These are phyloP conservation scores for Fopius arisanus DNA, from an alignment of 1,140 invertebrate species.

Conservation along the genomic window DNA sequence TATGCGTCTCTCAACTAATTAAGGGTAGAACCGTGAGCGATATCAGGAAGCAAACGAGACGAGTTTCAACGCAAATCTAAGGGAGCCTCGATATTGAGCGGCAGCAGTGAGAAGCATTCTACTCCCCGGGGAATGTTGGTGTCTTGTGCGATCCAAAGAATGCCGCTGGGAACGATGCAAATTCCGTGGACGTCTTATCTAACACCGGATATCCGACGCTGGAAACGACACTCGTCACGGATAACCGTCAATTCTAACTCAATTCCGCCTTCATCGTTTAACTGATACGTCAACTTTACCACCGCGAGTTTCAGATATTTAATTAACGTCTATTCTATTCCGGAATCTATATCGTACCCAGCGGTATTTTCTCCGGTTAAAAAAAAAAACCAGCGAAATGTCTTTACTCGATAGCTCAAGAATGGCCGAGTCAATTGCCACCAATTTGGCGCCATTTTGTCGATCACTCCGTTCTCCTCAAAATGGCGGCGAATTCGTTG, in stretches of 20 bases:
- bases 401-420: too few relatives aligned
- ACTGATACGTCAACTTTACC: not conserved
- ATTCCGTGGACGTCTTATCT: conserved; percentile 6
- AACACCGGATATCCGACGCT: not conserved
- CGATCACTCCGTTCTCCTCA: too few relatives aligned
- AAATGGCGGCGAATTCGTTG: too few relatives aligned
- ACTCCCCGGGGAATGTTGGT: not conserved
- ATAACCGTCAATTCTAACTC: not conserved
- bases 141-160: conserved; percentile 13
- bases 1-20: conserved; percentile 11
- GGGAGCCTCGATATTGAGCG: conserved; percentile 1
- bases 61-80: not conserved
- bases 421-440: too few relatives aligned
- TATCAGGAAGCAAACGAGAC: not conserved
- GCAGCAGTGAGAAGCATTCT: not conserved
- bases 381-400: too few relatives aligned
- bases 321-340: too few relatives aligned
- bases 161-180: not conserved
- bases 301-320: too few relatives aligned
- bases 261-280: not conserved
- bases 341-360: too few relatives aligned
- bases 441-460: too few relatives aligned
- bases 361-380: too few relatives aligned
- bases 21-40: not conserved
- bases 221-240: conserved; percentile 1